These are phyloP conservation scores for Laticauda colubrina DNA, from an alignment of 2,113 vertebrate species.

Conservation along the genomic window DNA sequence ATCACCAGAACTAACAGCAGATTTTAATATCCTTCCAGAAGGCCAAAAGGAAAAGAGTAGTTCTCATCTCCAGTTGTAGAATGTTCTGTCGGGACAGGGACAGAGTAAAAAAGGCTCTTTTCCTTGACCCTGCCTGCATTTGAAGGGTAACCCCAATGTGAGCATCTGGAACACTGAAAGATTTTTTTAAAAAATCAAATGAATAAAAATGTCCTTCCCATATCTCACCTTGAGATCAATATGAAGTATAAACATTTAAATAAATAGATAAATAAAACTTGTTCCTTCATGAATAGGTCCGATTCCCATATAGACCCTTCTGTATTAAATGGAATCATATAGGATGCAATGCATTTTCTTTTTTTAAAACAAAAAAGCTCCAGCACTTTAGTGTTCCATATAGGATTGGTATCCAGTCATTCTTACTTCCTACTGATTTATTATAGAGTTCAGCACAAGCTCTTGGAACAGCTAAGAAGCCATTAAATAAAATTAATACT, in stretches of 20 bases:
- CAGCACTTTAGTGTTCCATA: background rate
- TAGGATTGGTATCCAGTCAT: background rate
- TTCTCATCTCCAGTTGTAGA: too few species aligned
- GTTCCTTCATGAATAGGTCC: background rate
- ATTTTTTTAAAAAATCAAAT: background rate
- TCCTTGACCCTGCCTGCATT: background rate
- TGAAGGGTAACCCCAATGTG: background rate
- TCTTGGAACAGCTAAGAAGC: background rate
- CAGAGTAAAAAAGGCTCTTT: too few species aligned
- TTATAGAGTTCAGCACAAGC: background rate
- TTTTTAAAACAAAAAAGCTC: background rate
- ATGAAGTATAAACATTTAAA: background rate
- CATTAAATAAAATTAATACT: background rate
- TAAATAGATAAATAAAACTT: background rate
- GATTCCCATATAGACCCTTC: background rate
- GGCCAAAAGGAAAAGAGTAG: too few species aligned
- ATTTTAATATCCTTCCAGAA: too few species aligned
- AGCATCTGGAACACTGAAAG: background rate
- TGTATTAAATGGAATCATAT: background rate
- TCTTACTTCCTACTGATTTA: background rate
- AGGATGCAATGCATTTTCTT: background rate
- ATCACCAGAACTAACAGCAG: too few species aligned
- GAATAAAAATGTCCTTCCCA: background rate
- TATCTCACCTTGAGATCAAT: background rate
- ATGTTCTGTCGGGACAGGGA: too few species aligned